Evolutionary conservation across 2,888 invertebrate species (phyloP), one percentile per base, ranked within the genome.

Genomic region (Timandra comae): DNA sequence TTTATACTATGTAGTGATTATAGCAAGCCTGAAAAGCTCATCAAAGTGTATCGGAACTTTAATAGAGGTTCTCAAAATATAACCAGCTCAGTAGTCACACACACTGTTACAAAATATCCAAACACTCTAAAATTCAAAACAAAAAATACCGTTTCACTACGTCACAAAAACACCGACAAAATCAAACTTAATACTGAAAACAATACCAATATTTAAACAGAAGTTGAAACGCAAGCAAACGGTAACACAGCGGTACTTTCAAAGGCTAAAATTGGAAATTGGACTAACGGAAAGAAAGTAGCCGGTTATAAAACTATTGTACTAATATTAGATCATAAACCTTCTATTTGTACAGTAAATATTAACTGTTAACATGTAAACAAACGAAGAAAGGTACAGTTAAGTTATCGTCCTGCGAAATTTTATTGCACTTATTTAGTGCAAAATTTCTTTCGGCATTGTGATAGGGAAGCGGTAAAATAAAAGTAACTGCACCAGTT

Each of bases 261-360:
- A 79, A 79, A 78, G 64, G 34, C 50, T 46, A 51, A n/a, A n/a
- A n/a, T n/a, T n/a, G n/a, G 49, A 63, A 77, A 76, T 65, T 75
- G 56, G 70, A 40, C 61, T 82, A 74, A 74, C 74, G 71, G 74
- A 65, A 72, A 72, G 75, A 76, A 76, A 76, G 76, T 74, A 74
- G 73, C 71, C 29, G 47, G 76, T 74, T 46, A 42, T 66, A 73
- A 70, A 73, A 55, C 49, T 56, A 43, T 64, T 56, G 46, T 52
- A 56, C 59, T 53, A n/a, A n/a, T n/a, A 56, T 54, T 51, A 45
- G 25, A 52, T 48, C 57, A 59, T 70, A 73, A 72, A 73, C 47
- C 45, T 45, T 50, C 41, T 55, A 46, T 46, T 40, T 43, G 46
- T 52, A 50, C 56, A 45, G 56, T 59, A 54, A 52, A 16, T 26